phyloP scores from a whole-genome alignment of 92 coral and sea anemone species.

The Paramuricea clavata region DNA sequence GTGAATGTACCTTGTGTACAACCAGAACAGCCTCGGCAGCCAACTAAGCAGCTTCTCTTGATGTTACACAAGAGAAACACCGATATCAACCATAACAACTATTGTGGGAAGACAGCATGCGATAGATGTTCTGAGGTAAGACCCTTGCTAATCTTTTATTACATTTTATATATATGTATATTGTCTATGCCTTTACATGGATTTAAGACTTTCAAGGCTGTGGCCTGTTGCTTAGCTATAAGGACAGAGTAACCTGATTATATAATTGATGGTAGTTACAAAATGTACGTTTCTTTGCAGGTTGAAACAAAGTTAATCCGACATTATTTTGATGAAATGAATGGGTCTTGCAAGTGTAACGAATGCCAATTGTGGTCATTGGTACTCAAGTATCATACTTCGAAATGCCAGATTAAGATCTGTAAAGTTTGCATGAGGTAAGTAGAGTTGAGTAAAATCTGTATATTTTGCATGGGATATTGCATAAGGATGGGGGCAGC shows the following conservation, averaged over 20 bases:
- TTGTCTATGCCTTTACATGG: too few species aligned
- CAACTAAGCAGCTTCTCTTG: neutral
- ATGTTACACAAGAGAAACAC: too few species aligned
- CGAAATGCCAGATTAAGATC: neutral
- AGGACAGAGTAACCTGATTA: too few species aligned
- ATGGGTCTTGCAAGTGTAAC: neutral
- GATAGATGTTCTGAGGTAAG: neutral
- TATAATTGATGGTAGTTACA: too few species aligned
- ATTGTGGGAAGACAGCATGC: neutral
- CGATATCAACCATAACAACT: neutral
- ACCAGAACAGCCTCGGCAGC: neutral
- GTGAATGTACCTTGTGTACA: neutral
- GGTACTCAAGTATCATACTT: neutral
- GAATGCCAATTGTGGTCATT: neutral
- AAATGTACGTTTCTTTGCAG: too few species aligned
- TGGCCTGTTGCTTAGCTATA: too few species aligned
- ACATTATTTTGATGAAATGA: neutral
- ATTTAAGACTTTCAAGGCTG: too few species aligned
- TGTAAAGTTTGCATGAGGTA: slow-evolving; percentile 7
- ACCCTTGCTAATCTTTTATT: too few species aligned
- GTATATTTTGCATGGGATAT: too few species aligned
- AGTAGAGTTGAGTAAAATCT: neutral
- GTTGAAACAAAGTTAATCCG: neutral
- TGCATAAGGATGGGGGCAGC: too few species aligned
- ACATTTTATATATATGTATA: too few species aligned